Evolutionary conservation across 1,140 invertebrate genomes (phyloP).

Genomic region (Saxidomus purpurata): DNA sequence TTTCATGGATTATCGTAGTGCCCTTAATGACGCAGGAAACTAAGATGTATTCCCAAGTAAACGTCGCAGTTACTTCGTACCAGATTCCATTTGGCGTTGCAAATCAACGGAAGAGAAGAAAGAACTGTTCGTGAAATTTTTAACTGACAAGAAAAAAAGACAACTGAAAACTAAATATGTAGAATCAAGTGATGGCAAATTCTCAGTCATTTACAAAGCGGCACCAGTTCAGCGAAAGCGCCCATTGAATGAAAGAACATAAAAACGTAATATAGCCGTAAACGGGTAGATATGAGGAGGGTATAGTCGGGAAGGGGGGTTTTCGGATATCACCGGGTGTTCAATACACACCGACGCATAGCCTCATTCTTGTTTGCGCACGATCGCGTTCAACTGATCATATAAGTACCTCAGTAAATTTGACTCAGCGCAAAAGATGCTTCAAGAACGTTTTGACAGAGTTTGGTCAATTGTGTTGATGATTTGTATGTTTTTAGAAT

Average conservation of each 20-base stretch:
- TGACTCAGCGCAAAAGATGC: too few species aligned
- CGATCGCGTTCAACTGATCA: too few species aligned
- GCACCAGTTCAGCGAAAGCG: not conserved
- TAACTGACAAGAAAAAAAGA: not conserved
- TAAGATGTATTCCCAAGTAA: not conserved
- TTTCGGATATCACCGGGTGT: too few species aligned
- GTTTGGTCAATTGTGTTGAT: too few species aligned
- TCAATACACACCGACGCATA: too few species aligned
- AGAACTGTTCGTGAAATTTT: not conserved
- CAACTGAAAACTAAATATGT: not conserved
- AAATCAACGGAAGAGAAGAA: constrained; percentile 6
- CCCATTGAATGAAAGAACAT: not conserved
- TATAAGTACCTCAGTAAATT: too few species aligned
- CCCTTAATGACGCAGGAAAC: constrained; percentile 19
- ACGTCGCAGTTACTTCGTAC: not conserved
- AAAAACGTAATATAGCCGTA: too few species aligned
- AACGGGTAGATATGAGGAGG: too few species aligned
- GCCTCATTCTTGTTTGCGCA: too few species aligned
- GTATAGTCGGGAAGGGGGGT: too few species aligned
- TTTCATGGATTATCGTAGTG: constrained; percentile 25
- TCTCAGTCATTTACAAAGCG: constrained; percentile 4
- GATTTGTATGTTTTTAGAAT: too few species aligned
- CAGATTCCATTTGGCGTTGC: constrained; percentile 3
- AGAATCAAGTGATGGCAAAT: not conserved
- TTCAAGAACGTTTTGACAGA: too few species aligned